A percentile compares a stretch with the other conserved stretches of the same genome.
Conservation (phyloP, 2,888 invertebrate species). For the Oxycera nigricornis region DNA sequence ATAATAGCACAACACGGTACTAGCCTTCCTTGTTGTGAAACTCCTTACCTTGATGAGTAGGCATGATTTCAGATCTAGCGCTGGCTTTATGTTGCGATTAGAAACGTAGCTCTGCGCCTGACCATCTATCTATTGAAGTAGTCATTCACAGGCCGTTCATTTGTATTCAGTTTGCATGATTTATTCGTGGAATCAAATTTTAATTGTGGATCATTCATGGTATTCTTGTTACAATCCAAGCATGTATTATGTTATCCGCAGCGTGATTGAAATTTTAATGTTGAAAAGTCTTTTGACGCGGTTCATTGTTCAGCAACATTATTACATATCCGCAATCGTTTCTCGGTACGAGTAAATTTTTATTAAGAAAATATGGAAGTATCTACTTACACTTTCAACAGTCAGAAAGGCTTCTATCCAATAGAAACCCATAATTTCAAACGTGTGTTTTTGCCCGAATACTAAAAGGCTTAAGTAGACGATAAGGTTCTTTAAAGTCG, state of each 20-base stretch:
- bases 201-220: constrained; percentile 11
- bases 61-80: background rate
- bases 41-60: constrained; percentile 7
- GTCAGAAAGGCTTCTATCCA: too few relatives aligned
- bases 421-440: too few relatives aligned
- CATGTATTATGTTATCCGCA: constrained; percentile 1
- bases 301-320: background rate
- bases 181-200: constrained; percentile 27
- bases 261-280: constrained; percentile 13
- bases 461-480: too few relatives aligned
- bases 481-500: too few relatives aligned
- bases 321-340: constrained; percentile 2
- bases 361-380: too few relatives aligned
- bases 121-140: too few relatives aligned
- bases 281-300: background rate
- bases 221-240: background rate
- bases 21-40: background rate
- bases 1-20: background rate
- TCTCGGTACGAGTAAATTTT: too few relatives aligned
- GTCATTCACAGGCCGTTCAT: background rate
- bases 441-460: too few relatives aligned
- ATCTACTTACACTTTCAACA: too few relatives aligned
- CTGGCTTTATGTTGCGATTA: background rate
- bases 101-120: background rate
- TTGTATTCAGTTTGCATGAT: constrained; percentile 29